Evolutionary conservation across 2,113 vertebrate species (phyloP).

Genomic region (Nothoprocta perdicaria): DNA sequence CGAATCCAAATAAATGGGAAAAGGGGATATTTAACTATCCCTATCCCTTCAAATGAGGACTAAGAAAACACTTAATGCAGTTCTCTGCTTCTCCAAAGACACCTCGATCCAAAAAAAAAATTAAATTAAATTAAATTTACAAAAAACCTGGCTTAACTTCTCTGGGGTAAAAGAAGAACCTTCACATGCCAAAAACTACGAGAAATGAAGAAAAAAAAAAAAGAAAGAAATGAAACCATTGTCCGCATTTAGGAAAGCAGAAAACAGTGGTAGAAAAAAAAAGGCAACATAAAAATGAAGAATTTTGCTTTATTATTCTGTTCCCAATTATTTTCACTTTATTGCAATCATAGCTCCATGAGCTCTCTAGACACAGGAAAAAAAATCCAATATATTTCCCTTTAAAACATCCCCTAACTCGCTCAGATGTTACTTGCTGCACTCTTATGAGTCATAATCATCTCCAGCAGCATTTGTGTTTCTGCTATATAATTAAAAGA

Average conservation of each 20-base stretch:
- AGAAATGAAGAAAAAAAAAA: neutral
- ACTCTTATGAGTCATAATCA: slow-evolving; percentile 5
- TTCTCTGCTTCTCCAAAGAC: neutral
- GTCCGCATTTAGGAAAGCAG: neutral
- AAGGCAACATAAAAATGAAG: neutral
- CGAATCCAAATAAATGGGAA: neutral
- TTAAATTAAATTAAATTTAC: too few species aligned
- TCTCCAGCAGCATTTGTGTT: slow-evolving; percentile 31
- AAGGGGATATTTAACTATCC: neutral
- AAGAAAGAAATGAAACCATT: neutral
- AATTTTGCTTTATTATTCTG: neutral
- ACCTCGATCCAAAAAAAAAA: neutral
- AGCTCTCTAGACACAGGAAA: neutral
- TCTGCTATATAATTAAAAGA: slow-evolving; percentile 37
- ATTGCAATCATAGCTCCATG: neutral
- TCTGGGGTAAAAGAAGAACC: neutral
- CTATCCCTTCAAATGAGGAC: neutral
- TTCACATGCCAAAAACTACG: neutral
- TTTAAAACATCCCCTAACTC: slow-evolving; percentile 19
- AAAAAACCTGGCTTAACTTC: neutral
- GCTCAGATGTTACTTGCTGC: neutral
- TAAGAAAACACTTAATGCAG: neutral
- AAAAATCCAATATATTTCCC: neutral
- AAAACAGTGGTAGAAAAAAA: neutral
- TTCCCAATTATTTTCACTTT: neutral